phyloP scores from a whole-genome alignment of 2,888 invertebrate species.

The Limnephilus rhombicus region DNA sequence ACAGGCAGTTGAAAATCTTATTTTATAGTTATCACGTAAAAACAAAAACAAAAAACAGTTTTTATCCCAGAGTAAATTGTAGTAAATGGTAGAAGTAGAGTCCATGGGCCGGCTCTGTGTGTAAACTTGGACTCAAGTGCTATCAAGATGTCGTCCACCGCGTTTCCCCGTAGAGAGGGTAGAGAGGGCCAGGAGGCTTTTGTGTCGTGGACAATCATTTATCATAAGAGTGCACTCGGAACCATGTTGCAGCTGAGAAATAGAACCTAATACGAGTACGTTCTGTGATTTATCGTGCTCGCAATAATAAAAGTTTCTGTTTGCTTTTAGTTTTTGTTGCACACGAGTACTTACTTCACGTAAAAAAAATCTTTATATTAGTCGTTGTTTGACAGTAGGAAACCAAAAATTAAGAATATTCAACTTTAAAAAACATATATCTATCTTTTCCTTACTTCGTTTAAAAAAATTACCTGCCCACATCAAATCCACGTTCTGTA shows the following conservation, averaged over 20 bases:
- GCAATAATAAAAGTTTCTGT: slow-evolving; percentile 2
- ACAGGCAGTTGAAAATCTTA: background rate
- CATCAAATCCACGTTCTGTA: too few species aligned
- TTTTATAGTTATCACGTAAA: background rate
- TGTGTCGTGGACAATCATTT: slow-evolving; percentile 59
- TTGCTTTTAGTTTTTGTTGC: background rate
- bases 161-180: slow-evolving; percentile 14
- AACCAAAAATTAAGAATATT: too few species aligned
- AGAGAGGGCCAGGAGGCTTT: slow-evolving; percentile 34
- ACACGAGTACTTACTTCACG: too few species aligned
- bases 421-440: too few species aligned
- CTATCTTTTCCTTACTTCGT: too few species aligned
- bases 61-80: background rate
- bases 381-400: too few species aligned
- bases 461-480: too few species aligned
- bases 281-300: background rate
- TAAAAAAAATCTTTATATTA: too few species aligned
- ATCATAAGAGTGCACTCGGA: slow-evolving; percentile 57
- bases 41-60: background rate
- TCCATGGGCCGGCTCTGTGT: background rate
- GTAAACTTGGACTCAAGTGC: slow-evolving; percentile 11
- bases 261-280: slow-evolving; percentile 26
- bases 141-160: slow-evolving; percentile 47
- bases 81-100: background rate
- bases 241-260: slow-evolving; percentile 45